phyloP scores from a whole-genome alignment of 1,140 invertebrate species.

The Nomia melanderi region DNA sequence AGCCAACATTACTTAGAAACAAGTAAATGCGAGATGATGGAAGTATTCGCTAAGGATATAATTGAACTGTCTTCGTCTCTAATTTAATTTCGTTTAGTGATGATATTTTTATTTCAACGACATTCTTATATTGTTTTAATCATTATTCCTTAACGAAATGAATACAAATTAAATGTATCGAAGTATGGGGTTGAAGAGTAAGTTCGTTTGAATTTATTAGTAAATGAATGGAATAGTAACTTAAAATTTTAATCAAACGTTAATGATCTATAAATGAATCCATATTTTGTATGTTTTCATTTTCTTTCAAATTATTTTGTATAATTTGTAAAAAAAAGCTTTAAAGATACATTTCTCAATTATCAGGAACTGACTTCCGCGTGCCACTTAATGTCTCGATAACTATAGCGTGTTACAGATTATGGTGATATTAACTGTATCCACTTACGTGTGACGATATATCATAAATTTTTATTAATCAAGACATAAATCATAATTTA shows the following conservation, averaged over 20 bases:
- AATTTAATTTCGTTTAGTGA: neutral
- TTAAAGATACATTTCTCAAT: no score
- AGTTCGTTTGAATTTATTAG: neutral
- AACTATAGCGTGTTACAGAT: neutral
- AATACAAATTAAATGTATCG: neutral
- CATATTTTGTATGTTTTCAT: no score
- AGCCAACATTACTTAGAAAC: conserved; percentile 64
- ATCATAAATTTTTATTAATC: neutral
- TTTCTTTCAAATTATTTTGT: no score
- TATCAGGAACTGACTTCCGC: neutral
- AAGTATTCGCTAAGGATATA: conserved; percentile 39
- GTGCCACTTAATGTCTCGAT: neutral
- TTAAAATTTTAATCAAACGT: no score
- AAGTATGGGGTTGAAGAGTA: neutral
- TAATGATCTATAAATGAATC: no score
- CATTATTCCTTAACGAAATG: conserved; percentile 21
- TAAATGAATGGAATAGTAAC: no score
- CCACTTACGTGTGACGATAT: neutral
- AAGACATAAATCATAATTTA: neutral
- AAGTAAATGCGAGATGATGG: conserved; percentile 43
- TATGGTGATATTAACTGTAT: neutral
- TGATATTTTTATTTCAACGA: no score
- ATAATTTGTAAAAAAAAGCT: no score
- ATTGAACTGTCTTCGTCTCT: conserved; percentile 8
- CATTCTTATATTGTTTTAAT: neutral